These are phyloP conservation scores for Chelon labrosus DNA, from an alignment of 2,797 vertebrate species.

Conservation along the genomic window DNA sequence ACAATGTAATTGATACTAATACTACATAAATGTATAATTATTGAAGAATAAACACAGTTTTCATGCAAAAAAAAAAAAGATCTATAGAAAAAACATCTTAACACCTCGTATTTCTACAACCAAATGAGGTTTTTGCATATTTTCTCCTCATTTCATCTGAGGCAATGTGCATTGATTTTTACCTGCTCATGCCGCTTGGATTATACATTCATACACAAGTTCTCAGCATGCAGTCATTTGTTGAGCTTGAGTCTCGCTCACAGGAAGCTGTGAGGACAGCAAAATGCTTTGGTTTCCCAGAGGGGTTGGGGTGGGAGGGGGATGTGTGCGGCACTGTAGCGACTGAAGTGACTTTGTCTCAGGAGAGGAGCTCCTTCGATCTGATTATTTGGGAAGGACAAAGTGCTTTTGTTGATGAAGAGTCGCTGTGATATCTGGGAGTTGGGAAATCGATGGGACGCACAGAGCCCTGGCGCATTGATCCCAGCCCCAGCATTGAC, in stretches of 20 bases:
- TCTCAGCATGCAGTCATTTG: slow-evolving; percentile 62
- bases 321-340: slow-evolving; percentile 36
- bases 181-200: slow-evolving; percentile 20
- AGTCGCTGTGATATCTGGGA: slow-evolving; percentile 88
- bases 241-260: slow-evolving; percentile 59
- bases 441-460: slow-evolving; percentile 89
- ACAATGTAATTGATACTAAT: too few relatives aligned
- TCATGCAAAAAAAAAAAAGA: not conserved
- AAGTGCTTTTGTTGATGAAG: slow-evolving; percentile 92
- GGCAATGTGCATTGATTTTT: slow-evolving; percentile 46
- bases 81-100: not conserved
- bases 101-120: not conserved
- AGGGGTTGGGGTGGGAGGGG: not conserved
- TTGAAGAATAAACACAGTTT: too few relatives aligned
- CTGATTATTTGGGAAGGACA: slow-evolving; percentile 91
- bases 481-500: slow-evolving; percentile 87
- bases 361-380: slow-evolving; percentile 83
- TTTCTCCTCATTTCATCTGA: not conserved
- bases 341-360: slow-evolving; percentile 72
- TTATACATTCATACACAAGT: slow-evolving; percentile 69
- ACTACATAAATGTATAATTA: too few relatives aligned
- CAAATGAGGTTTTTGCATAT: slow-evolving; percentile 3
- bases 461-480: slow-evolving; percentile 87
- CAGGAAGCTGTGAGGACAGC: slow-evolving; percentile 57
- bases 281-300: slow-evolving; percentile 54